These are phyloP conservation scores for Ursus arctos DNA, from an alignment of 2,113 vertebrate species.

Conservation along the genomic window DNA sequence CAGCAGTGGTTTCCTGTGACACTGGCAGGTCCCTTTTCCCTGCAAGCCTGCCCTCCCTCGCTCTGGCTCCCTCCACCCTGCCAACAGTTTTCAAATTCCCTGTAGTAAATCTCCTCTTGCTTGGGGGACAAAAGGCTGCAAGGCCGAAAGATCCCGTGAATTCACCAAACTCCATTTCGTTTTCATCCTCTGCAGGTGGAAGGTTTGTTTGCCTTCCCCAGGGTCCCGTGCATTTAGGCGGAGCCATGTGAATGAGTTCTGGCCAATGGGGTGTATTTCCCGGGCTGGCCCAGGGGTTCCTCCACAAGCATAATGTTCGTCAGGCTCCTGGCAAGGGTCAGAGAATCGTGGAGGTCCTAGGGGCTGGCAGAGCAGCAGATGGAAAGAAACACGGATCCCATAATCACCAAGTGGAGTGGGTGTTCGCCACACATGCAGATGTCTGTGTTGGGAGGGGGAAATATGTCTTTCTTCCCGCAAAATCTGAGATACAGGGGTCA, in stretches of 20 bases:
- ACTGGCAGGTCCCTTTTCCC: background rate
- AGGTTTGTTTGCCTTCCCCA: background rate
- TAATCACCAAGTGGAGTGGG: background rate
- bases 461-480: background rate
- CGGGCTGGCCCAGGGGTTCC: background rate
- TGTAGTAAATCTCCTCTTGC: background rate
- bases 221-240: background rate
- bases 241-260: background rate
- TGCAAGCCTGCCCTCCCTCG: background rate
- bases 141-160: background rate
- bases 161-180: background rate
- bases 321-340: background rate
- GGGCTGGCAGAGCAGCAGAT: background rate
- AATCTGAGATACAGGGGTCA: background rate
- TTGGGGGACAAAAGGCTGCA: background rate
- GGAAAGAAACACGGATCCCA: background rate
- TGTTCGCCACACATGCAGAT: background rate
- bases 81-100: background rate
- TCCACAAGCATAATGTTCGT: background rate
- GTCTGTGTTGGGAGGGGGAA: background rate
- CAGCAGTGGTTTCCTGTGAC: background rate
- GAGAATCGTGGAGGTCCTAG: background rate
- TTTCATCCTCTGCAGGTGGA: background rate
- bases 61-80: background rate
- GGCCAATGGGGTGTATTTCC: background rate